These are phyloP conservation scores for Astatotilapia flaviijosephi DNA, from an alignment of 2,113 vertebrate species.

Conservation along the genomic window DNA sequence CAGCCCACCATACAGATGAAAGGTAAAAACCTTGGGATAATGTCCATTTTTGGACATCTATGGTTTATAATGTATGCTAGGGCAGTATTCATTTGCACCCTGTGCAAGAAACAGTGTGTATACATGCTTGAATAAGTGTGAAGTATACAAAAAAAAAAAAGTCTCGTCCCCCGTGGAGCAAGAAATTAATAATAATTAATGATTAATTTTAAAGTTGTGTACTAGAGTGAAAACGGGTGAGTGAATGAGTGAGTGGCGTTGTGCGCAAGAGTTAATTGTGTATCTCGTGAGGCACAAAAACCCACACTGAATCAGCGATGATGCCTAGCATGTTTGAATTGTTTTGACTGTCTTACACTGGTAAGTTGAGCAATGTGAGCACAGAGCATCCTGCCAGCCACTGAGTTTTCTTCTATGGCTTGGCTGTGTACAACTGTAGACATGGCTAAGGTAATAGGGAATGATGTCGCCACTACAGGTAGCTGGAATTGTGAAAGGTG, in stretches of 20 bases:
- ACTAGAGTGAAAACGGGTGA: background rate
- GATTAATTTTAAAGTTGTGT: background rate
- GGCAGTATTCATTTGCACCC: background rate
- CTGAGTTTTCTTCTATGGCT: background rate
- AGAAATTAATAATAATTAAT: background rate
- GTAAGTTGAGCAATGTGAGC: background rate
- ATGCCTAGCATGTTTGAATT: background rate
- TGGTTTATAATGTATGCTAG: background rate
- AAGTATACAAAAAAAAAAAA: background rate
- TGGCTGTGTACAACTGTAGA: background rate
- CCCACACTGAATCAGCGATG: background rate
- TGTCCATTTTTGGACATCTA: background rate
- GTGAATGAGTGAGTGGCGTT: background rate
- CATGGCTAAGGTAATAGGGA: background rate
- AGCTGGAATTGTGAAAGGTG: background rate
- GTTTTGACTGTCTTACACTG: background rate
- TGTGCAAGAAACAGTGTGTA: background rate
- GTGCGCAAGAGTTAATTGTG: background rate
- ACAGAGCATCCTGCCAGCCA: background rate
- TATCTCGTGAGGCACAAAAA: background rate
- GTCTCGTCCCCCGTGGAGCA: rapidly evolving
- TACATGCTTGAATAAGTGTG: background rate
- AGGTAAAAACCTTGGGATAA: background rate
- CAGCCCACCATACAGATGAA: background rate
- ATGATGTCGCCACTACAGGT: background rate